A percentile compares a stretch with the other conserved stretches of the same genome.
phyloP scores from a whole-genome alignment of 2,113 vertebrate genomes.

The Copsychus sechellarum region DNA sequence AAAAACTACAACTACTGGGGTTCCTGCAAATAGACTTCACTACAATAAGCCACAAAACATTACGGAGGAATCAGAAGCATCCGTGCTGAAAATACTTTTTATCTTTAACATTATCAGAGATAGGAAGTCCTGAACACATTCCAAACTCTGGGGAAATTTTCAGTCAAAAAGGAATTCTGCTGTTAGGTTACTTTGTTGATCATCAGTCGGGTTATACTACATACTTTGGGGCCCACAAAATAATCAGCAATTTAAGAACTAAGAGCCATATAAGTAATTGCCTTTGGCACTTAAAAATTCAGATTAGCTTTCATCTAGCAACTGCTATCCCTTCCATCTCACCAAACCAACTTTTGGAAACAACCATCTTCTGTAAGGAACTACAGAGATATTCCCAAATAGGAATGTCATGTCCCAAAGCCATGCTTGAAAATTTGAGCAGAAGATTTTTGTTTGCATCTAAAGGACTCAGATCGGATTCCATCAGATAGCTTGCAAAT shows the following conservation, averaged over 20 bases:
- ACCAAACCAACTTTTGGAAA: not conserved
- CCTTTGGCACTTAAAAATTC: not conserved
- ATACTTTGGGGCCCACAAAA: not conserved
- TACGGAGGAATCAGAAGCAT: not conserved
- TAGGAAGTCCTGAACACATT: not conserved
- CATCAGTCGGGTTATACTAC: not conserved
- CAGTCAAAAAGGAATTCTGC: not conserved
- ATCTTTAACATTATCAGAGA: not conserved
- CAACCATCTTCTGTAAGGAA: accelerated
- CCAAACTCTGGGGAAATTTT: not conserved
- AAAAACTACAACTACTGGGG: not conserved
- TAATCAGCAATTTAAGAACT: not conserved
- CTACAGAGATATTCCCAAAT: not conserved
- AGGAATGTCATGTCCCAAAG: not conserved
- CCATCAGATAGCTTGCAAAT: not conserved
- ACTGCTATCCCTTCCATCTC: not conserved
- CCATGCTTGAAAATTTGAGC: not conserved
- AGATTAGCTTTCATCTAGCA: not conserved
- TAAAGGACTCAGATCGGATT: not conserved
- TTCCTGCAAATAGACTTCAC: not conserved
- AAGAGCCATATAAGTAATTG: not conserved
- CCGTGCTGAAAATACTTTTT: not conserved
- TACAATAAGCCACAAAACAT: not conserved
- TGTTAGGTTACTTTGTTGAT: not conserved
- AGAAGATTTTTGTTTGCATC: not conserved